These are phyloP conservation scores for Aspidiotus rigidus DNA, from an alignment of 2,888 invertebrate genomes.

Conservation along the genomic window DNA sequence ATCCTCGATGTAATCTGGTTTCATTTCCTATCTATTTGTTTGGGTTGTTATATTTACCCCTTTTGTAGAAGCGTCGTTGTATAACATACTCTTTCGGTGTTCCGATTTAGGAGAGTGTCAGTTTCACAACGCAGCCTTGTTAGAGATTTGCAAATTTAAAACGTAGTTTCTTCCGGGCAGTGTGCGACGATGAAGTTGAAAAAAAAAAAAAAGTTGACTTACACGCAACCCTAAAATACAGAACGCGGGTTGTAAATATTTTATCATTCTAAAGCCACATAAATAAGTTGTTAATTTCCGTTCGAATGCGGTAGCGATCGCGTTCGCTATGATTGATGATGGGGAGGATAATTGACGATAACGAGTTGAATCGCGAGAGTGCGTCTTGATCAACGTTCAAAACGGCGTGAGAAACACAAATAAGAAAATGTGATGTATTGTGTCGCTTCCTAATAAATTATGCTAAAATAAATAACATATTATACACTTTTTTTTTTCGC, in stretches of 20 bases:
- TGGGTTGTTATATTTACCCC: too few relatives aligned
- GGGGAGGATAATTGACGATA: slow-evolving; percentile 32
- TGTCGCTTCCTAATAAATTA: slow-evolving; percentile 29
- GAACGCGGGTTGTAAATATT: slow-evolving; percentile 10
- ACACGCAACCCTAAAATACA: background rate
- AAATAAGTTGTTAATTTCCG: slow-evolving; percentile 32
- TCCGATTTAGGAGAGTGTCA: too few relatives aligned
- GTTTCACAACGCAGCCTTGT: too few relatives aligned
- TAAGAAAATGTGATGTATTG: slow-evolving; percentile 24
- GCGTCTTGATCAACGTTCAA: slow-evolving; percentile 25
- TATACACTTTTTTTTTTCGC: slow-evolving; percentile 16
- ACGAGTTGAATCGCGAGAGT: slow-evolving; percentile 30
- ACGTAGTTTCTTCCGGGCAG: too few relatives aligned
- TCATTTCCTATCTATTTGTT: too few relatives aligned
- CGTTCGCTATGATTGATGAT: slow-evolving; percentile 29
- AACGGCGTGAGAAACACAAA: slow-evolving; percentile 32
- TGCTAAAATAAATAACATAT: slow-evolving; percentile 31
- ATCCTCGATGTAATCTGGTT: too few relatives aligned
- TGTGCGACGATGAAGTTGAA: background rate
- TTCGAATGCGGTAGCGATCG: slow-evolving; percentile 26
- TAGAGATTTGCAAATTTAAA: too few relatives aligned
- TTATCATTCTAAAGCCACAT: slow-evolving; percentile 29
- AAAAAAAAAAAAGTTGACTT: slow-evolving; percentile 3
- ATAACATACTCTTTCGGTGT: too few relatives aligned
- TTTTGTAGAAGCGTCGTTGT: too few relatives aligned